phyloP scores from a whole-genome alignment of 2,888 invertebrate genomes.

The Drosophila seclusa region DNA sequence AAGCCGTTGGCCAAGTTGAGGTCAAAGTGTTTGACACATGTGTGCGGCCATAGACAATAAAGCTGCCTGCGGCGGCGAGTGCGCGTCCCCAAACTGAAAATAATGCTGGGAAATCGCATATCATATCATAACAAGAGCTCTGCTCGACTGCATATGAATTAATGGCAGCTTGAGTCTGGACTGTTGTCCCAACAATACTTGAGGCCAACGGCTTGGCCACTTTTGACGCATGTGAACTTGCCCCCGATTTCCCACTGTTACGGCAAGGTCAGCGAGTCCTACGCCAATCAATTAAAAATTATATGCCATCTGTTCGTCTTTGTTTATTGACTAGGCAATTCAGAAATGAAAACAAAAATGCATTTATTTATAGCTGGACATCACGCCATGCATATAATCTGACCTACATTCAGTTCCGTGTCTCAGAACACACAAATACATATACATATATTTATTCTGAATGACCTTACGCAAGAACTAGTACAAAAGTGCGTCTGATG shows the following conservation, averaged over 20 bases:
- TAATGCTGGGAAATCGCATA: constrained; percentile 4
- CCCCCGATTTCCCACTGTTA: constrained; percentile 41
- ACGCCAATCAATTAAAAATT: constrained; percentile 37
- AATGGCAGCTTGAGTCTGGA: constrained; percentile 31
- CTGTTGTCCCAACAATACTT: constrained; percentile 32
- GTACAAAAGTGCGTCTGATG: constrained; percentile 20
- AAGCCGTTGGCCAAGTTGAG: constrained; percentile 24
- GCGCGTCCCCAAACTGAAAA: constrained; percentile 4
- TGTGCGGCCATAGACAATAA: constrained; percentile 45
- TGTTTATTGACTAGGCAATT: constrained; percentile 64
- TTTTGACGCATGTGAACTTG: constrained; percentile 42
- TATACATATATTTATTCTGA: constrained; percentile 1
- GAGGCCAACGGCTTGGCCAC: constrained; percentile 47
- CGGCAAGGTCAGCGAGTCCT: constrained; percentile 57
- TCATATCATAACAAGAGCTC: constrained; percentile 20
- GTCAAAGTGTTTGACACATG: constrained; percentile 51
- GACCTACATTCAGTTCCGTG: constrained; percentile 69
- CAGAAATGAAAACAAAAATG: constrained; percentile 57
- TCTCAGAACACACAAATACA: constrained; percentile 35
- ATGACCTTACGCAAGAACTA: constrained; percentile 60
- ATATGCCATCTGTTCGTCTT: constrained; percentile 36
- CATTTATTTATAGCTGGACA: constrained; percentile 68
- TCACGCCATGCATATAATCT: constrained; percentile 51
- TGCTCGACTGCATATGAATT: constrained; percentile 34
- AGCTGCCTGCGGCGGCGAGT: constrained; percentile 30